Conservation (phyloP, 1,140 invertebrate genomes). For the Zophobas atratus region DNA sequence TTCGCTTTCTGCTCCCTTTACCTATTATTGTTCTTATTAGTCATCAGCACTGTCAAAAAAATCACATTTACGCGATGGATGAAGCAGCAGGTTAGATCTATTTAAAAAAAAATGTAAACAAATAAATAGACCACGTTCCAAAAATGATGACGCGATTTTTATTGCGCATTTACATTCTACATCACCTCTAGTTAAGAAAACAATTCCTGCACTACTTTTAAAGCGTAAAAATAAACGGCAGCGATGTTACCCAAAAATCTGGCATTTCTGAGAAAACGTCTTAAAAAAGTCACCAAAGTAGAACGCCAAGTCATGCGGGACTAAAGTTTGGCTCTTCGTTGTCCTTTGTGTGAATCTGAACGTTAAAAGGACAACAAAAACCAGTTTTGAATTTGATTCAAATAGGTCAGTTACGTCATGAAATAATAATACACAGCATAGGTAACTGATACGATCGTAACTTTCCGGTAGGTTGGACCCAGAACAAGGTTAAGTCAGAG, state of each 20-base stretch:
- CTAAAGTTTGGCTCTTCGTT: not conserved
- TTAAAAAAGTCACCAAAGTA: not conserved
- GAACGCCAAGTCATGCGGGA: not conserved
- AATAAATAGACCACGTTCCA: conserved; percentile 23
- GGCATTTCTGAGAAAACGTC: not conserved
- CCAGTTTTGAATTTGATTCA: conserved; percentile 7
- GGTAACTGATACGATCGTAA: not conserved
- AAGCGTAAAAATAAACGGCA: conserved; percentile 6
- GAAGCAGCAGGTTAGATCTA: conserved; percentile 26
- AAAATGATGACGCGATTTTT: conserved; percentile 28
- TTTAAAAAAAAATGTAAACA: conserved; percentile 39
- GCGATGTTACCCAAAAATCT: not conserved
- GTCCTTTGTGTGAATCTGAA: not conserved
- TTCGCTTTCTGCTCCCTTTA: not conserved
- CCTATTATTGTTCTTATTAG: conserved; percentile 23
- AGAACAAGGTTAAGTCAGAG: not conserved
- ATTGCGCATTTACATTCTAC: conserved; percentile 12
- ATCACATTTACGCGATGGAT: conserved; percentile 5
- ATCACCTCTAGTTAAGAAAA: not conserved
- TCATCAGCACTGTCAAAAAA: conserved; percentile 21
- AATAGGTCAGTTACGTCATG: conserved; percentile 9
- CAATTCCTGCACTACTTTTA: not conserved
- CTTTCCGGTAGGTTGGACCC: not conserved
- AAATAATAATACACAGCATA: not conserved
- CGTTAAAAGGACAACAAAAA: not conserved